phyloP scores from a whole-genome alignment of 2,888 invertebrate genomes.

The Cryptocephalus moraei region DNA sequence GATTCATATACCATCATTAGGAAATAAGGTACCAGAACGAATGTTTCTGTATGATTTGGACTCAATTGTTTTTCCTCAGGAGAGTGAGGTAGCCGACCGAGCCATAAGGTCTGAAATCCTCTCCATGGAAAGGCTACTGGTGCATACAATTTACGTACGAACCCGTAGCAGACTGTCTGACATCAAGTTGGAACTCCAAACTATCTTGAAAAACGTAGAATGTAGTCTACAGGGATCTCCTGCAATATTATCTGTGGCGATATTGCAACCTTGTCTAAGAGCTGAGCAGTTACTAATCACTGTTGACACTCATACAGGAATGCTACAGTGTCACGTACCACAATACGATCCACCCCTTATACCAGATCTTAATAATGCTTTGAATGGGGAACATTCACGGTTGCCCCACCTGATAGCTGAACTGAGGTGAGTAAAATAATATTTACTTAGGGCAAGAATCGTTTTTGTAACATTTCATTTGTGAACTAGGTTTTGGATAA shows the following conservation, averaged over 20 bases:
- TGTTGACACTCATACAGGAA: conserved; percentile 90
- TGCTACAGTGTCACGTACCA: conserved; percentile 83
- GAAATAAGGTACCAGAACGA: conserved; percentile 44
- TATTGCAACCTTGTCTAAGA: conserved; percentile 78
- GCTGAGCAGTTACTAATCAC: conserved; percentile 88
- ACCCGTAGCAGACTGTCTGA: conserved; percentile 76
- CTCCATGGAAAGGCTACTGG: conserved; percentile 90
- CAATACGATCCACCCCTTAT: conserved; percentile 78
- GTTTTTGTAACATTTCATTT: not conserved
- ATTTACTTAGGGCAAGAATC: not conserved
- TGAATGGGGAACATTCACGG: conserved; percentile 63
- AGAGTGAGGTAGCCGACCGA: conserved; percentile 59
- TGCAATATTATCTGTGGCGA: conserved; percentile 82
- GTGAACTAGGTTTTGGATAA: conserved; percentile 69
- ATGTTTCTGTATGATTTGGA: not conserved
- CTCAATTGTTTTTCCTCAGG: conserved; percentile 29
- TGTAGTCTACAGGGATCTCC: conserved; percentile 85
- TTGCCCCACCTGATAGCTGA: conserved; percentile 59
- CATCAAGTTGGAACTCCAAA: conserved; percentile 65
- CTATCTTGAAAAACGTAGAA: conserved; percentile 60
- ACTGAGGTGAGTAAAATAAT: conserved; percentile 37
- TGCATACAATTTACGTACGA: conserved; percentile 90
- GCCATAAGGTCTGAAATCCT: conserved; percentile 82
- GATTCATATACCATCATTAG: conserved; percentile 56
- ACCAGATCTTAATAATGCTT: conserved; percentile 68